These are phyloP conservation scores for Cheilosia impressa DNA, from an alignment of 2,888 invertebrate species.

Conservation along the genomic window DNA sequence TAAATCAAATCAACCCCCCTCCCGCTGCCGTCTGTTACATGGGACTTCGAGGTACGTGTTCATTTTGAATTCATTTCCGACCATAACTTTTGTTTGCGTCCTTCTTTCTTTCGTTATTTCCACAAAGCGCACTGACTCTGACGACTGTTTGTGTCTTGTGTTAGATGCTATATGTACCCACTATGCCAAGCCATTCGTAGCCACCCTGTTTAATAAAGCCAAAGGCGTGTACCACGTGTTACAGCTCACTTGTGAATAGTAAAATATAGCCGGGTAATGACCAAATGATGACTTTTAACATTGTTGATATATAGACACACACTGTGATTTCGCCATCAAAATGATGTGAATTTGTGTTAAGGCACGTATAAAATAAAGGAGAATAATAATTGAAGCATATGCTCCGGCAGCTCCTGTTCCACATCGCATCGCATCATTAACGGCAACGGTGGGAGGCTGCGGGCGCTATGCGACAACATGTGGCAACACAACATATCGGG, in stretches of 20 bases:
- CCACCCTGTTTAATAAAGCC: constrained; percentile 77
- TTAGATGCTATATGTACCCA: constrained; percentile 11
- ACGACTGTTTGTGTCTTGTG: constrained; percentile 32
- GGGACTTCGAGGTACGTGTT: constrained; percentile 53
- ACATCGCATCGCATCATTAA: constrained; percentile 52
- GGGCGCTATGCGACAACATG: neutral
- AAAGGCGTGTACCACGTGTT: constrained; percentile 75
- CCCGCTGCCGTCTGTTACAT: neutral
- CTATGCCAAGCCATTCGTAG: constrained; percentile 23
- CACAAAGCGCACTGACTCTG: constrained; percentile 17
- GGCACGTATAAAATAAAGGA: constrained; percentile 73
- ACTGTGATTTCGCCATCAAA: constrained; percentile 73
- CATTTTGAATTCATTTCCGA: constrained; percentile 66
- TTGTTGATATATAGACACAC: constrained; percentile 76
- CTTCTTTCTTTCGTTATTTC: constrained; percentile 6
- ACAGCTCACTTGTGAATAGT: constrained; percentile 77
- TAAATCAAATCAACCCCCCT: constrained; percentile 54
- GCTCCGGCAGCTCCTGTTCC: constrained; percentile 20
- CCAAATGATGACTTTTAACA: constrained; percentile 77
- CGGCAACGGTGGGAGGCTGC: constrained; percentile 4
- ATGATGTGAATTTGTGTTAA: constrained; percentile 75
- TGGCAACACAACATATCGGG: constrained; percentile 32
- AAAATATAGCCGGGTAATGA: constrained; percentile 76
- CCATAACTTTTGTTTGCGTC: constrained; percentile 48
- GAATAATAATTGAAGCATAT: constrained; percentile 74